Conservation (phyloP, 2,797 vertebrate genomes). For the Girardinus metallicus region DNA sequence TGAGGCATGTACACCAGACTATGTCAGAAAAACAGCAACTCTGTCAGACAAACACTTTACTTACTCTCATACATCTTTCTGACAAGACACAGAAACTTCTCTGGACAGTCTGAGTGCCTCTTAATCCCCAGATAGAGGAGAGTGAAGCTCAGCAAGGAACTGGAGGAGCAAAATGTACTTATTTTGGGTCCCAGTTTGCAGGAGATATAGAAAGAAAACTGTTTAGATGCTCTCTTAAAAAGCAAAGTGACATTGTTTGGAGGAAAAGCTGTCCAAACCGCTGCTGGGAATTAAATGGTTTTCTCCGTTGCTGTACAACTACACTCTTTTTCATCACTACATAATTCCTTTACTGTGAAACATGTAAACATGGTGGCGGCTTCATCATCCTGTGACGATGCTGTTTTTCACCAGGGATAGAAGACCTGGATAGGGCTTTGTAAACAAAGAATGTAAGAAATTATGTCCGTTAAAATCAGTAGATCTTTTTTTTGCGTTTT, state of each 20-base stretch:
- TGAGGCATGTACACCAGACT: constrained; percentile 7
- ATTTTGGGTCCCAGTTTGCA: constrained; percentile 21
- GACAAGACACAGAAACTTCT: constrained; percentile 43
- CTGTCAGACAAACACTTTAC: no score
- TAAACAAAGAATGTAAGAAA: background rate
- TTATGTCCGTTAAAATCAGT: background rate
- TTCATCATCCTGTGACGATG: background rate
- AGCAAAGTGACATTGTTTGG: background rate
- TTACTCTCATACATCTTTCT: no score
- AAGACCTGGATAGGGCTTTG: background rate
- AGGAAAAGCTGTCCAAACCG: background rate
- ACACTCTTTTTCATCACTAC: background rate
- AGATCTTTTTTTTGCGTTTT: background rate
- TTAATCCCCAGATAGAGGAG: constrained; percentile 52
- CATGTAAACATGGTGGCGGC: background rate
- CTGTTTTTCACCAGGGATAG: background rate
- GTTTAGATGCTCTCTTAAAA: constrained; percentile 8
- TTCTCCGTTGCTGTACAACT: background rate
- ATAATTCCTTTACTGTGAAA: background rate
- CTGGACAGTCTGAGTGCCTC: constrained; percentile 45
- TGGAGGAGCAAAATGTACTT: constrained; percentile 28
- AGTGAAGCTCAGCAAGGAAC: constrained; percentile 45
- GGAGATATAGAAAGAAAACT: constrained; percentile 1
- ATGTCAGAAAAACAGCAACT: no score
- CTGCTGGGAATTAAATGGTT: background rate